Base-by-base conservation (phyloP, 2,797 vertebrate genomes). In the Limosa lapponica region DNA sequence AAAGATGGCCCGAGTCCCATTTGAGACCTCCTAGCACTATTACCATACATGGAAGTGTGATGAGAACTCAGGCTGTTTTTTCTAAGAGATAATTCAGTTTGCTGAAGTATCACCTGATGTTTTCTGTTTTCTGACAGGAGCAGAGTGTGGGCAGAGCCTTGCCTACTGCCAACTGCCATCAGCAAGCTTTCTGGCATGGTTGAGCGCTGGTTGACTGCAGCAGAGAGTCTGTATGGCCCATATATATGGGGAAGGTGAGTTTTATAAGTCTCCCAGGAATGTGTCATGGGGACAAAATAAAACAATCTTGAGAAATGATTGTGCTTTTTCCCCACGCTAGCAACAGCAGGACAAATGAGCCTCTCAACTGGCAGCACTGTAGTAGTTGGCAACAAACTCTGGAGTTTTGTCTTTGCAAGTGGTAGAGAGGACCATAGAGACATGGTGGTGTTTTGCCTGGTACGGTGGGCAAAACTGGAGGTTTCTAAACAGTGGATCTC, bases 61-160 rank as follows among this genome's bases (percentile, higher is more conserved):
- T 87, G 69, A 87, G 51, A 78, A 84, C 32, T 75, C 83, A 75
- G 83, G 37, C 58, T 75, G 0, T 83, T 95, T 94, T 95, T 82
- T 49, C 32, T 64, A 37, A 82, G 89, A 89, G 85, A 91, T 87
- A 96, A 96, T 92, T 91, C 70, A 82, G 84, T 92, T 94, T 92
- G 44, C 90, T 77, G 86, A 94, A 84, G 48, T 71, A 90, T 89
- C 79, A 89, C 83, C 94, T 82, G 82, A 95, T 92, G 73, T 94
- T 95, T 93, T 87, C 77, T 95, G 51, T 77, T 82, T 85, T 57
- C 46, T 87, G 74, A 62, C 94, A 99, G 99, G 98, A 99, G 99
- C 95, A 98, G 99, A 16, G 99, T 99, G 93, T 99, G 99, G 99
- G 99, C 99, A 7, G 99, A 99, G 97, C 99, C 99, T 2, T 99